These are phyloP conservation scores for Volucella zonaria DNA, from an alignment of 2,888 invertebrate species.

Conservation along the genomic window DNA sequence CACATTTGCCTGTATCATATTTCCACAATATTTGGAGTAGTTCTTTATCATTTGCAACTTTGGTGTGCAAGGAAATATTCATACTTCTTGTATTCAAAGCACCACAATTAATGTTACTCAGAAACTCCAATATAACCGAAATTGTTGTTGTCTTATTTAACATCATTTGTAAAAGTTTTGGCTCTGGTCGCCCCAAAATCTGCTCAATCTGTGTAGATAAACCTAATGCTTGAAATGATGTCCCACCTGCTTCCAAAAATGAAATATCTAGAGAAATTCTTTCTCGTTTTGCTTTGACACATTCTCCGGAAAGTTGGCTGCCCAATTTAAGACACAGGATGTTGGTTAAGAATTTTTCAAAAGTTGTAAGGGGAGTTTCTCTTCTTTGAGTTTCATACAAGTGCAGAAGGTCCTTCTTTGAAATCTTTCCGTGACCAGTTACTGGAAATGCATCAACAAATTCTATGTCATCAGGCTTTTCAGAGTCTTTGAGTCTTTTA, in stretches of 20 bases:
- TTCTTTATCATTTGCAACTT: background rate
- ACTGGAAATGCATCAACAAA: constrained; percentile 85
- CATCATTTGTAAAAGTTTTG: constrained; percentile 77
- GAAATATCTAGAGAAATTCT: constrained; percentile 66
- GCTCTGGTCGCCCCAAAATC: constrained; percentile 75
- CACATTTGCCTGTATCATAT: constrained; percentile 86
- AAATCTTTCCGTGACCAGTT: constrained; percentile 88
- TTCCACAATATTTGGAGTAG: constrained; percentile 38
- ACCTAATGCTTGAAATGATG: constrained; percentile 79
- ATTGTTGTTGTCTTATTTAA: constrained; percentile 76
- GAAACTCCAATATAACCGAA: constrained; percentile 73
- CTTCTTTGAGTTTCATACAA: constrained; percentile 17
- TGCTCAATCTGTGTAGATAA: constrained; percentile 77
- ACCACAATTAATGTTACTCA: background rate
- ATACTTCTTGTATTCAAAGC: background rate
- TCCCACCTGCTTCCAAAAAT: constrained; percentile 77
- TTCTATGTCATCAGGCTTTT: constrained; percentile 87
- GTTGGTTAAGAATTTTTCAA: constrained; percentile 84
- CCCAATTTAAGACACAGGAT: constrained; percentile 74
- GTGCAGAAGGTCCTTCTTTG: constrained; percentile 82
- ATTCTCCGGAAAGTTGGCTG: constrained; percentile 32
- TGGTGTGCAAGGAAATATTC: background rate
- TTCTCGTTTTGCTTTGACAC: constrained; percentile 29
- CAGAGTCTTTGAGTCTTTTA: constrained; percentile 83
- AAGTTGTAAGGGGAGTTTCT: constrained; percentile 83